Percentiles rank a stretch among this genome's conserved stretches.
phyloP scores from a whole-genome alignment of 2,888 invertebrate genomes.

The Drosophila peninsularis region DNA sequence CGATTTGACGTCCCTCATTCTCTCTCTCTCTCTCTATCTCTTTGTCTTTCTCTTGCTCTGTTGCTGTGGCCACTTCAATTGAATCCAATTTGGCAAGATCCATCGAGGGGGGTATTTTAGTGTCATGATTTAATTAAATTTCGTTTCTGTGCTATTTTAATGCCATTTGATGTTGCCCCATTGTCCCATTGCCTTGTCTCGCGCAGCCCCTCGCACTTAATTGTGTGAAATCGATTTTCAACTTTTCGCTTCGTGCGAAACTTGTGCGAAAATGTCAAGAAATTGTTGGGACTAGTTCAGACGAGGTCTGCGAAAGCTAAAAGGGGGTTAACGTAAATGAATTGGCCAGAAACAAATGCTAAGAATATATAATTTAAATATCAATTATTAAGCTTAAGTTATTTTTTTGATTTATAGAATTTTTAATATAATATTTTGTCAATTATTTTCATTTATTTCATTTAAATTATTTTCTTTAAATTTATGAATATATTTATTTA shows the following conservation, averaged over 20 bases:
- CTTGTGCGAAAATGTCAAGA: constrained; percentile 20
- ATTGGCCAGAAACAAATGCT: not conserved
- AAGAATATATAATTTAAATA: not conserved
- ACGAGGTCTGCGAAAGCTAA: constrained; percentile 5
- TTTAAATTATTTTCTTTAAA: too few species aligned
- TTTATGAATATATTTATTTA: too few species aligned
- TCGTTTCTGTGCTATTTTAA: constrained; percentile 71
- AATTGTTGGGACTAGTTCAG: constrained; percentile 11
- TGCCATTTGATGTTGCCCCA: constrained; percentile 53
- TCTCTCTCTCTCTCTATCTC: constrained; percentile 9
- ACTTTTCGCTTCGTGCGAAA: constrained; percentile 30
- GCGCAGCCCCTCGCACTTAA: constrained; percentile 27
- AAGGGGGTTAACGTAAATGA: not conserved
- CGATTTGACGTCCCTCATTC: constrained; percentile 49
- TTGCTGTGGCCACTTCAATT: constrained; percentile 63
- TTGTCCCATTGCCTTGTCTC: constrained; percentile 31
- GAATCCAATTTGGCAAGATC: constrained; percentile 73
- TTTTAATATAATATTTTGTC: not conserved
- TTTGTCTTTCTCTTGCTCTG: constrained; percentile 22
- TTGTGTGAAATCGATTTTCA: constrained; percentile 47
- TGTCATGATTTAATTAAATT: constrained; percentile 79
- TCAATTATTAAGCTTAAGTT: not conserved
- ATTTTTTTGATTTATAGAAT: not conserved
- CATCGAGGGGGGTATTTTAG: constrained; percentile 61
- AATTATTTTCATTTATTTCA: too few species aligned